Percentiles rank a stretch among this genome's conserved stretches.
These are phyloP conservation scores for Poecilia picta DNA, from an alignment of 2,797 vertebrate species.

Conservation along the genomic window DNA sequence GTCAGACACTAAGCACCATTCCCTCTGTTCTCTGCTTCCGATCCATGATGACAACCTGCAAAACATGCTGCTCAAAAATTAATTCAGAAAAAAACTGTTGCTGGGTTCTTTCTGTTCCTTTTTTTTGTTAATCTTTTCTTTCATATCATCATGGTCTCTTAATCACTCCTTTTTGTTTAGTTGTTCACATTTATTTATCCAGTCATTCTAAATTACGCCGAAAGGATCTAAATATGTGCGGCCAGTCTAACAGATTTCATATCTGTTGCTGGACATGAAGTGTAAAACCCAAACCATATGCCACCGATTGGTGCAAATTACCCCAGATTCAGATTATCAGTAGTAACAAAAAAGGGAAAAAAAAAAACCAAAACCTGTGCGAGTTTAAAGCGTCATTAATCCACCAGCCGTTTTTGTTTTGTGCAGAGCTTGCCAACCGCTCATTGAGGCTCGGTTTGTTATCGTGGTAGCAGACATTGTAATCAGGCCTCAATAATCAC, in stretches of 20 bases:
- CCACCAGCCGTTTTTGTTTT: conserved; percentile 74
- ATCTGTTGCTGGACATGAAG: conserved; percentile 69
- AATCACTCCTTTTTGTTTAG: conserved; percentile 4
- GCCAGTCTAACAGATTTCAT: conserved; percentile 69
- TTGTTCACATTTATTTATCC: conserved; percentile 21
- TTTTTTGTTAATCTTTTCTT: not conserved
- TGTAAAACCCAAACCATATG: conserved; percentile 76
- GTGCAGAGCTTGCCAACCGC: conserved; percentile 74
- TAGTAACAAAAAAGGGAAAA: conserved; percentile 65
- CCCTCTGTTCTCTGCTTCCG: conserved; percentile 63
- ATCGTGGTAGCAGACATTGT: conserved; percentile 80
- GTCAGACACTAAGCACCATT: conserved; percentile 76
- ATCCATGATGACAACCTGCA: conserved; percentile 56
- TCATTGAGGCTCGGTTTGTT: conserved; percentile 70
- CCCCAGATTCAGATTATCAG: conserved; percentile 78
- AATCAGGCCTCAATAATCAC: conserved; percentile 86
- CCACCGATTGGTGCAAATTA: conserved; percentile 77
- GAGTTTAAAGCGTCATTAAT: conserved; percentile 83
- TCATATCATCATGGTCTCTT: conserved; percentile 2
- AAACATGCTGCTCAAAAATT: conserved; percentile 44
- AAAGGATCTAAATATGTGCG: conserved; percentile 38
- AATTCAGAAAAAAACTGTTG: conserved; percentile 40
- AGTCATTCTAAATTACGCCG: conserved; percentile 41
- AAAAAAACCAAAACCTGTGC: conserved; percentile 56
- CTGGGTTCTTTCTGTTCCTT: conserved; percentile 30